Conservation (phyloP, 2,797 vertebrate genomes). For the Podarcis siculus region DNA sequence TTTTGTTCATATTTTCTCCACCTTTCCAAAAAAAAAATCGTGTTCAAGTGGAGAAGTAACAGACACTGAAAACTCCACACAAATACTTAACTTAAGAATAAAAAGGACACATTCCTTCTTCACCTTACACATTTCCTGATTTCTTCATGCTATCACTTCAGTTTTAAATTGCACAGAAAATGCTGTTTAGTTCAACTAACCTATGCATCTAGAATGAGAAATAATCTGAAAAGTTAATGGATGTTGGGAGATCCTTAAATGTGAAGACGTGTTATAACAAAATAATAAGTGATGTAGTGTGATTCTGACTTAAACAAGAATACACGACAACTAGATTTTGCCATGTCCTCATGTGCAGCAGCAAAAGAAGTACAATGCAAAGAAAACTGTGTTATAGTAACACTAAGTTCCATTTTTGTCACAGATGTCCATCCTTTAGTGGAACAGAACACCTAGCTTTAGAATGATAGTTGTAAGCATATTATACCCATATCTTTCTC, state of each 20-base stretch:
- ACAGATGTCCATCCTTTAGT: neutral
- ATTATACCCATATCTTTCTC: neutral
- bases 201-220: neutral
- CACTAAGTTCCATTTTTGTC: neutral
- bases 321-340: neutral
- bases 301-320: neutral
- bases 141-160: neutral
- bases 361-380: neutral
- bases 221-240: neutral
- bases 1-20: too few relatives aligned
- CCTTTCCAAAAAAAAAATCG: too few relatives aligned
- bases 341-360: neutral
- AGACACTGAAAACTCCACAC: constrained; percentile 30
- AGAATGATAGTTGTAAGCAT: neutral
- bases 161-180: constrained; percentile 23
- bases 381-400: neutral
- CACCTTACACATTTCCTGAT: neutral
- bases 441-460: neutral
- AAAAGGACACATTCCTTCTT: constrained; percentile 13
- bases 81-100: constrained; percentile 24
- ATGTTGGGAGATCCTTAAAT: neutral
- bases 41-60: constrained; percentile 5
- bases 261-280: neutral
- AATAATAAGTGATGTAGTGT: neutral
- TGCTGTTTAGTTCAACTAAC: neutral